These are phyloP conservation scores for Hirundichthys speculiger DNA, from an alignment of 2,113 vertebrate genomes.

Conservation along the genomic window DNA sequence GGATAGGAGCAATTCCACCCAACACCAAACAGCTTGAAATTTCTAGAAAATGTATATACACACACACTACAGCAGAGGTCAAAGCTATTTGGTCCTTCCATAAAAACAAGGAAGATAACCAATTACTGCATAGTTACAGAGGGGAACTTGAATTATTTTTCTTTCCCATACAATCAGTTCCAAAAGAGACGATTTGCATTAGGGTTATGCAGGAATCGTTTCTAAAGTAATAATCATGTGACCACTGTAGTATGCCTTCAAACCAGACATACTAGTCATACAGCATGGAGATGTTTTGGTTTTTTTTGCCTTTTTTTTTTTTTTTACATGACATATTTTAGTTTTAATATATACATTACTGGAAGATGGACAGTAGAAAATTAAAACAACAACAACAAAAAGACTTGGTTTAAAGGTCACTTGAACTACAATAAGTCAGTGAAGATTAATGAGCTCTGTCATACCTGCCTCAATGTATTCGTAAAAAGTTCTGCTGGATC, in stretches of 20 bases:
- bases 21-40: conserved; percentile 29
- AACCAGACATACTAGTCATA: conserved; percentile 34
- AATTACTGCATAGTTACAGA: conserved; percentile 72
- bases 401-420: conserved; percentile 65
- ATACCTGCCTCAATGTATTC: conserved; percentile 14
- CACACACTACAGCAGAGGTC: conserved; percentile 40
- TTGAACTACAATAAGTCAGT: conserved; percentile 53
- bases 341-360: conserved; percentile 23
- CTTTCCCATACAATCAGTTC: conserved; percentile 59
- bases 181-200: conserved; percentile 34
- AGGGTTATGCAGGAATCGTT: conserved; percentile 32
- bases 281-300: conserved; percentile 55
- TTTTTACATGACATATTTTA: no score
- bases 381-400: not conserved
- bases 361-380: conserved; percentile 17
- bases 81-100: conserved; percentile 44
- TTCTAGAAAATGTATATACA: conserved; percentile 29
- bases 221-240: conserved; percentile 23
- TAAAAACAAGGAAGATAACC: conserved; percentile 45
- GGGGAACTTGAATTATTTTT: conserved; percentile 7
- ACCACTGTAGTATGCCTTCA: conserved; percentile 30
- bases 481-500: conserved; percentile 35
- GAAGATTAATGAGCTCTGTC: conserved; percentile 22
- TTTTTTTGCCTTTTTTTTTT: conserved; percentile 11
- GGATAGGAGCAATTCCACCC: not conserved